These are phyloP conservation scores for Micronisus gabar DNA, from an alignment of 2,113 vertebrate genomes.

Conservation along the genomic window DNA sequence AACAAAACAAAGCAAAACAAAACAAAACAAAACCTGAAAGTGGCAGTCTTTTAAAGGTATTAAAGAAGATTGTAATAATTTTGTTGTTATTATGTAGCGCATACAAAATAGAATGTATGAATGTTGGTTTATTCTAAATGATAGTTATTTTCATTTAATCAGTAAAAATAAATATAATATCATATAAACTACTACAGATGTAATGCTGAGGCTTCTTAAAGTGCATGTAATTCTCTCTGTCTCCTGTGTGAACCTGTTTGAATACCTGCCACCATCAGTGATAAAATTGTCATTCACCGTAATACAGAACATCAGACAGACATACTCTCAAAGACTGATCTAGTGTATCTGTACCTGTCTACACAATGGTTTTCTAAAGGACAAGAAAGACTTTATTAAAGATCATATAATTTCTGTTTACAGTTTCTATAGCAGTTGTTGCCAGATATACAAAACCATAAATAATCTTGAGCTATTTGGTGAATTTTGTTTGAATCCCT, in stretches of 20 bases:
- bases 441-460: background rate
- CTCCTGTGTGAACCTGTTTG: background rate
- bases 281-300: background rate
- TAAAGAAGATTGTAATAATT: background rate
- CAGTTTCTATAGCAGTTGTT: background rate
- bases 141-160: background rate
- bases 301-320: background rate
- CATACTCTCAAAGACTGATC: background rate
- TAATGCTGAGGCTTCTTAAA: background rate
- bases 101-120: background rate
- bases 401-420: background rate
- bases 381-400: background rate
- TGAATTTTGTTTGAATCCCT: background rate
- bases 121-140: background rate
- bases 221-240: background rate
- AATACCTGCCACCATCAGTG: background rate
- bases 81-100: background rate
- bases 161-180: background rate
- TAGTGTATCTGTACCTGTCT: background rate
- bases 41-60: background rate
- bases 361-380: background rate
- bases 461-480: background rate
- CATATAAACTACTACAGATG: background rate
- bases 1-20: background rate
- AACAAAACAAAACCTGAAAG: background rate